Conservation (phyloP, 2,888 invertebrate species). For the Aromia moschata region DNA sequence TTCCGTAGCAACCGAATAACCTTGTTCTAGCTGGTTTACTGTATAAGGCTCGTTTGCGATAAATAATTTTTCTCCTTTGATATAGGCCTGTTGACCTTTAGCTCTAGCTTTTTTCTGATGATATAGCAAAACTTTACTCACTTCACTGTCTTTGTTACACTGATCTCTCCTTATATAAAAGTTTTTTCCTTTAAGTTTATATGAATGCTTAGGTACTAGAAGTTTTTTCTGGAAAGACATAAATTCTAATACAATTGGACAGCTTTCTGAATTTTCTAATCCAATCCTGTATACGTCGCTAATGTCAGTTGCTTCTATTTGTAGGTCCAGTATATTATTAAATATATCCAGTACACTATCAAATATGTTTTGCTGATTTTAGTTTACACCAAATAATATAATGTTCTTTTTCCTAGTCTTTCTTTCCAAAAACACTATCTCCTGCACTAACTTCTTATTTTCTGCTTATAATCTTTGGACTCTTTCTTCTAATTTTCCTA, state of each 20-base stretch:
- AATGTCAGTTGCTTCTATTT: neutral
- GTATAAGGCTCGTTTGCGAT: neutral
- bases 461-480: too few species aligned
- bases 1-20: too few species aligned
- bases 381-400: too few species aligned
- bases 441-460: too few species aligned
- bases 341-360: neutral
- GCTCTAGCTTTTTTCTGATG: neutral
- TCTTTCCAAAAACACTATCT: too few species aligned
- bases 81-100: neutral
- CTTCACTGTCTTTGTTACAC: neutral
- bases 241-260: neutral
- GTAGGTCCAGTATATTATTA: neutral
- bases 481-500: too few species aligned
- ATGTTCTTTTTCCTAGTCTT: too few species aligned
- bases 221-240: neutral
- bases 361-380: neutral
- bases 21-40: neutral
- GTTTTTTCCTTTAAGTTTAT: neutral
- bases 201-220: neutral
- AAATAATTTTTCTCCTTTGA: neutral
- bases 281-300: neutral
- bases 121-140: neutral
- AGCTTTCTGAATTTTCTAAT: neutral
- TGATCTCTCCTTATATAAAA: neutral